Base-by-base conservation (phyloP, 2,113 vertebrate genomes). In the Copsychus sechellarum region DNA sequence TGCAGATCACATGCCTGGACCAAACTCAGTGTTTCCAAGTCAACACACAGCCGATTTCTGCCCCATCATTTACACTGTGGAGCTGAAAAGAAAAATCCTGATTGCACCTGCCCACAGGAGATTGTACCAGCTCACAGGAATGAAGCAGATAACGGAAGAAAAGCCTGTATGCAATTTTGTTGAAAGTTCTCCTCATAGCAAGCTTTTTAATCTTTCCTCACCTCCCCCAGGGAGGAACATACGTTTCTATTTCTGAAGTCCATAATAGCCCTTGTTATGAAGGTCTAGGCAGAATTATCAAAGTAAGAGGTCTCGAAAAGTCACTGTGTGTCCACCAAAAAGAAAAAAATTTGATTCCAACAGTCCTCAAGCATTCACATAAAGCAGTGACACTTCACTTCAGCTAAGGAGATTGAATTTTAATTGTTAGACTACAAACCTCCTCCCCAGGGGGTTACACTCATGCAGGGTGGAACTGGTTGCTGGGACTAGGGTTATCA, bases 171-270 rank as follows among this genome's bases (percentile, higher is more conserved):
- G 1, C 64, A 71, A 87, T 90, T 90, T 76, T 87, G 64, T 60
- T 90, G 33, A 71, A 94, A 71, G 36, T 86, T 79, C 64, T 87
- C 45, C 48, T 62, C 4, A 1, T 64, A 74, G 43, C 31, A 81
- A 90, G 57, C 57, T 82, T 91, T 95, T 71, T 82, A 78, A 91
- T 94, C 87, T 86, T 89, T 87, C 29, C 56, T 91, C 20, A 64
- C 36, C 33, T 79, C 81, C 84, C 94, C 48, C n/a, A 79, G 93
- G 70, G 72, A 84, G 14, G 57, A 95, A 74, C 66, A 56, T 70
- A 72, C 23, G 47, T 78, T 92, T 85, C 90, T 91, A 40, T 84
- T 91, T 91, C 84, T 81, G 84, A 96, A 95, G 53, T 56, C 48
- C 51, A 51, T 4, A 15, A 71, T 43, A 81, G 48, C 8, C 47